phyloP scores from a whole-genome alignment of 37 sponge, comb jelly and placozoan genomes.

The Oopsacas minuta region DNA sequence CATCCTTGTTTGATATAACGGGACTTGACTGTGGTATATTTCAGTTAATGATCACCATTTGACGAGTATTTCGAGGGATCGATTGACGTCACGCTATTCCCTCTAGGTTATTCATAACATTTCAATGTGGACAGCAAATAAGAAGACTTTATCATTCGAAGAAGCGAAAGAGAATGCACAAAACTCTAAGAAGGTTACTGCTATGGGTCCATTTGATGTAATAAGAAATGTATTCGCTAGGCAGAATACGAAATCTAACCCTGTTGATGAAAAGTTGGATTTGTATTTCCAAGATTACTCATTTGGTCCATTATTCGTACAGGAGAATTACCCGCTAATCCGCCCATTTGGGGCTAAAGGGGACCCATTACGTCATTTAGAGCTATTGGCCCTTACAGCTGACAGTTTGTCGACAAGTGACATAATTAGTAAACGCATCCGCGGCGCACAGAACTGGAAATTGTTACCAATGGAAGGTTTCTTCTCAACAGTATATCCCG shows the following conservation, averaged over 20 bases:
- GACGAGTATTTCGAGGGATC: no score
- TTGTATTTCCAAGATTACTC: slow-evolving; percentile 93
- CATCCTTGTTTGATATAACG: not conserved
- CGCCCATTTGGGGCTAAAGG: slow-evolving; percentile 32
- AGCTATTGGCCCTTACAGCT: slow-evolving; percentile 54
- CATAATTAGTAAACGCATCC: slow-evolving; percentile 48
- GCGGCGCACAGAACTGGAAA: slow-evolving; percentile 39
- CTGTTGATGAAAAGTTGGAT: slow-evolving; percentile 54
- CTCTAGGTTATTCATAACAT: slow-evolving; percentile 70
- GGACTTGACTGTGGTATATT: not conserved
- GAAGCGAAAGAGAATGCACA: slow-evolving; percentile 46
- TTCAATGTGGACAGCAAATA: slow-evolving; percentile 59
- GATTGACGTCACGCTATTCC: no score
- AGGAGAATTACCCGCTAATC: slow-evolving; percentile 75
- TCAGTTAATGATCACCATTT: not conserved
- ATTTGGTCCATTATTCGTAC: slow-evolving; percentile 80
- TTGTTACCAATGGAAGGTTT: slow-evolving; percentile 69
- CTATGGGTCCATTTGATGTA: slow-evolving; percentile 87
- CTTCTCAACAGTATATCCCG: slow-evolving; percentile 80
- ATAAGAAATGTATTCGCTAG: slow-evolving; percentile 53
- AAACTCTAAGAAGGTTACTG: slow-evolving; percentile 42
- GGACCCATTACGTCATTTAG: slow-evolving; percentile 2
- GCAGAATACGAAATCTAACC: slow-evolving; percentile 29
- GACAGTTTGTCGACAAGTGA: slow-evolving; percentile 75
- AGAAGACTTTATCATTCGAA: slow-evolving; percentile 28